phyloP scores from a whole-genome alignment of 2,888 invertebrate species.

The Epinotia ramella region DNA sequence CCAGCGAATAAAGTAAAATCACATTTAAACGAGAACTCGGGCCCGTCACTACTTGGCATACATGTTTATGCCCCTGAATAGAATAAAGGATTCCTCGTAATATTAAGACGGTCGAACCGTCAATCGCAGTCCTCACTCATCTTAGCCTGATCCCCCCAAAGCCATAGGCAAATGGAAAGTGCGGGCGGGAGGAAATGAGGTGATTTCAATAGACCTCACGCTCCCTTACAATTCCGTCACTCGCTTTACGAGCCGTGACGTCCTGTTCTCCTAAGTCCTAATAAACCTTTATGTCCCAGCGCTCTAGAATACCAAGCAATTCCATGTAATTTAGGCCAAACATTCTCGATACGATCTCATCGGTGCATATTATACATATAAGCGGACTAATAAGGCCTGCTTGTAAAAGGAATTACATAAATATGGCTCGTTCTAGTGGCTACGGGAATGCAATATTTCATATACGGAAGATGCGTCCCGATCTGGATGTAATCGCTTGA shows the following conservation, averaged over 20 bases:
- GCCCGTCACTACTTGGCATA: background rate
- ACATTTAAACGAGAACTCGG: slow-evolving; percentile 15
- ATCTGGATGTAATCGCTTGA: slow-evolving; percentile 50
- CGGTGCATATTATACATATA: slow-evolving; percentile 34
- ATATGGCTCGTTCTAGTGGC: slow-evolving; percentile 40
- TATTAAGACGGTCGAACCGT: slow-evolving; percentile 27
- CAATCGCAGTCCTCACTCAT: slow-evolving; percentile 36
- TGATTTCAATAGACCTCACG: slow-evolving; percentile 46
- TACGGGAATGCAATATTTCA: slow-evolving; percentile 43
- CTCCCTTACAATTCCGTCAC: slow-evolving; percentile 44
- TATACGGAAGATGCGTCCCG: slow-evolving; percentile 45
- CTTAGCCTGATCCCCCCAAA: slow-evolving; percentile 30
- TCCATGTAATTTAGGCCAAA: slow-evolving; percentile 42
- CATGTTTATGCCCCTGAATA: slow-evolving; percentile 26
- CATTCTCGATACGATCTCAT: slow-evolving; percentile 40
- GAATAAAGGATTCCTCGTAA: slow-evolving; percentile 26
- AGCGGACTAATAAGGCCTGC: slow-evolving; percentile 36
- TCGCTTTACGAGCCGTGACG: slow-evolving; percentile 41
- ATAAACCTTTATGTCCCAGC: slow-evolving; percentile 43
- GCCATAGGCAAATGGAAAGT: slow-evolving; percentile 42
- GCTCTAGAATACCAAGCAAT: slow-evolving; percentile 42
- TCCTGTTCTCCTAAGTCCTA: slow-evolving; percentile 45
- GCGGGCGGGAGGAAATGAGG: slow-evolving; percentile 39
- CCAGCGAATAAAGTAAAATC: slow-evolving; percentile 6
- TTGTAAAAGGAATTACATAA: slow-evolving; percentile 43